Base-by-base conservation (phyloP, 2,113 vertebrate genomes). In the Dipodomys spectabilis region DNA sequence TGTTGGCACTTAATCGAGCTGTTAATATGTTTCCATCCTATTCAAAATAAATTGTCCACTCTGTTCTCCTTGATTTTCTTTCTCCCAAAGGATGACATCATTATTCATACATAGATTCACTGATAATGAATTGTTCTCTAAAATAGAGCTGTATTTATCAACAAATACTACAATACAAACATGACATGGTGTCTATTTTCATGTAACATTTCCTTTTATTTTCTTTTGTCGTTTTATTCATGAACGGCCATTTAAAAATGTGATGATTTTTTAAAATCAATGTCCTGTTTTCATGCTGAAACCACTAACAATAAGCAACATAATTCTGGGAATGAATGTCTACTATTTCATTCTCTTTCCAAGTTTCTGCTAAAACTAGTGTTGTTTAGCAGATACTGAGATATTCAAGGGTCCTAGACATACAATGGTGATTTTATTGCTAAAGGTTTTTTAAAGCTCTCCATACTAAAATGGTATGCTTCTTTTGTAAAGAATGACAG, bases 11-110 rank as follows among this genome's bases (percentile, higher is more conserved):
- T 95, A 94, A 94, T 60, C 88, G 62, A 96, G 92, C 72, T 93
- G 68, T 96, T 95, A 95, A 91, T 80, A 85, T 64, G 88, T 82
- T 93, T 57, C 85, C 60, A 89, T 32, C 94, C 82, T 53, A 91
- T 72, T 96, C 72, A 94, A 97, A 95, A 77, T 65, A 45, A 95
- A 96, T 79, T 78, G 23, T 18, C 91, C 75, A 68, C 39, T 95
- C 81, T 78, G 62, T 88, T 96, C 30, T 49, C 35, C n/a, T 25
- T 96, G 95, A 60, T 69, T 94, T 90, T 39, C 90, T 69, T 64
- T 79, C 30, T 83, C 65, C 60, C 22, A 78, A 16, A 85, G 65
- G 69, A 95, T 22, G 45, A 92, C 45, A 82, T 92, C 86, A 82
- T 81, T 94, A 71, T 44, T 93, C 60, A 94, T 90, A 81, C 82